Base-by-base conservation (phyloP, 2,113 vertebrate species). In the Dasyprocta punctata region DNA sequence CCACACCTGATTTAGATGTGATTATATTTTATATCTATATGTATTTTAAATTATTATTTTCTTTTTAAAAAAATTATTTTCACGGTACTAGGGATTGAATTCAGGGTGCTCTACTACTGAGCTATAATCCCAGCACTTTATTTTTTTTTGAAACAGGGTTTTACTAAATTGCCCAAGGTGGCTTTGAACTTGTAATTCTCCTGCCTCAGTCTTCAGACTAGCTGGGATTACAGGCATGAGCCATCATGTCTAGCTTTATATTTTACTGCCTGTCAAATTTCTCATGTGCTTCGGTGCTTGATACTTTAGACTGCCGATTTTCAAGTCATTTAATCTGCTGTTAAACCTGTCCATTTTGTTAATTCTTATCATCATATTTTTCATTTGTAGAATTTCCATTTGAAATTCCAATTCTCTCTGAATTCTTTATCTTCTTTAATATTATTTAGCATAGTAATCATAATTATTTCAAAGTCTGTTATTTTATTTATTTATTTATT, bases 301-400 rank as follows among this genome's bases (percentile, higher is more conserved):
- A 1, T 87, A 78, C 92, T 88, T 96, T 61, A 75, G 56, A 8
- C 10, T 41, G n/a, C 3, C 5, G 69, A 4, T 56, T 89, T 94
- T 92, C 56, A 36, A 87, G 69, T 71, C 52, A 44, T 85, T n/a
- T 58, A 33, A 60, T 75, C 28, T 54, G 19, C n/a, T 86, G 2
- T 81, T 58, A 82, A 88, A 65, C 0, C 19, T 60, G 33, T 12
- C 26, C 52, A 44, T 44, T 60, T 36, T 26, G 61, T 92, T 73
- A 83, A 22, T 63, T 81, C 54, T 28, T 38, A 87, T 89, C 6
- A 47, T 65, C 67, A 20, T 36, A 38, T 36, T 86, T 90, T 89
- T 78, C n/a, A 52, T 80, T 96, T 96, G 54, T 93, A 87, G 41
- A 94, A 92, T 92, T 95, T 94, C 38, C 36, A 56, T 12, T 69